phyloP scores from a whole-genome alignment of 30 jellyfish, hydroid and myxozoan genomes.

The Nemopilema nomurai region DNA sequence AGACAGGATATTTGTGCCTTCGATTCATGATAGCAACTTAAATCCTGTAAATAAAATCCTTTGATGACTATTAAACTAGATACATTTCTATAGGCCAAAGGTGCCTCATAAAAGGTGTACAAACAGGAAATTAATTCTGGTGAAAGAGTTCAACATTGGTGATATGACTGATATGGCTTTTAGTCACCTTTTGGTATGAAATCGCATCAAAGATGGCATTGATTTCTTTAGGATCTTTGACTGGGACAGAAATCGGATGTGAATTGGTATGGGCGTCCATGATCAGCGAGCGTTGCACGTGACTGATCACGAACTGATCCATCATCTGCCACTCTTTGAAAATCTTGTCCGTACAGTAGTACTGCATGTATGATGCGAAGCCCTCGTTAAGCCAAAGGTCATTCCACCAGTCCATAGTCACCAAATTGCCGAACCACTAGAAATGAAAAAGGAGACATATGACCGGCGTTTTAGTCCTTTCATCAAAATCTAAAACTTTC shows the following conservation, averaged over 20 bases:
- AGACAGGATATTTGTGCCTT: not conserved
- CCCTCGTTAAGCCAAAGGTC: slow-evolving; percentile 88
- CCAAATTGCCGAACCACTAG: slow-evolving; percentile 93
- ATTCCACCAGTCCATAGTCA: slow-evolving; percentile 94
- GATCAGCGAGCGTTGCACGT: slow-evolving; percentile 62
- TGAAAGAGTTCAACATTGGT: not conserved
- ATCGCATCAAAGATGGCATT: slow-evolving; percentile 80
- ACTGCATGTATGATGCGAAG: slow-evolving; percentile 82
- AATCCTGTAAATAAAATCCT: not conserved
- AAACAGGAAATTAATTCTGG: no score
- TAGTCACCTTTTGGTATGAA: slow-evolving; percentile 84
- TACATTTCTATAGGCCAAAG: no score
- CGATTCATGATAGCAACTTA: not conserved
- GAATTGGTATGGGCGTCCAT: slow-evolving; percentile 78
- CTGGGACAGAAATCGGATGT: slow-evolving; percentile 89
- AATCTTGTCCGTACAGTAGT: slow-evolving; percentile 60
- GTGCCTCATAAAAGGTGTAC: no score
- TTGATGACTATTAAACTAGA: not conserved
- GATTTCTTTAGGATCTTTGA: slow-evolving; percentile 81
- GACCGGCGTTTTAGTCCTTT: no score
- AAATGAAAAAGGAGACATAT: slow-evolving; percentile 3
- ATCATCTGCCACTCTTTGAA: slow-evolving; percentile 84
- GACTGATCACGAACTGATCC: slow-evolving; percentile 77
- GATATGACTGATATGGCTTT: not conserved
- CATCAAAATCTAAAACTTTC: no score